These are phyloP conservation scores for Porites lobata DNA, from an alignment of 92 coral and sea anemone species.

Conservation along the genomic window DNA sequence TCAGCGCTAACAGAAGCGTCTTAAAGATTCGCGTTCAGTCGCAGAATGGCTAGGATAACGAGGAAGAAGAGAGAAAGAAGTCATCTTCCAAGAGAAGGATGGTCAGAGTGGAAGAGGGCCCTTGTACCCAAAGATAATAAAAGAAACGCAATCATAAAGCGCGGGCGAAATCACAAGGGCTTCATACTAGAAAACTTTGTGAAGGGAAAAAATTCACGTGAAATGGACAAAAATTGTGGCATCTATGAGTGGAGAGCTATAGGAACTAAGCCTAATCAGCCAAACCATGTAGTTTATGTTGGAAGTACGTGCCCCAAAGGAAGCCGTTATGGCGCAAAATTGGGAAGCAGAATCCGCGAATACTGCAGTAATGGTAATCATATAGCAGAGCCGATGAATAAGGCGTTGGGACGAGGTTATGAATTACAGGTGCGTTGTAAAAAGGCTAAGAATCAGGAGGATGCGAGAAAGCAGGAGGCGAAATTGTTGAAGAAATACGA, in stretches of 20 bases:
- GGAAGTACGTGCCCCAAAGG: conserved; percentile 71
- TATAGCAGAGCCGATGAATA: conserved; percentile 42
- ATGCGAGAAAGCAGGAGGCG: conserved; percentile 19
- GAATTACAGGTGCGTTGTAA: conserved; percentile 76
- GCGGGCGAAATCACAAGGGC: conserved; percentile 20
- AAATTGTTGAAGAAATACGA: conserved; percentile 32
- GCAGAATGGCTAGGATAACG: neutral
- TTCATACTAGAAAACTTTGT: conserved; percentile 16
- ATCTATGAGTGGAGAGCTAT: conserved; percentile 83
- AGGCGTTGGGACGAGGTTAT: conserved; percentile 50
- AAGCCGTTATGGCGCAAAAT: neutral
- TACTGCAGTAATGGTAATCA: conserved; percentile 64
- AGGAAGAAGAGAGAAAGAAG: neutral
- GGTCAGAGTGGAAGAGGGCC: conserved; percentile 58
- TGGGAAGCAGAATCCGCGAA: conserved; percentile 38
- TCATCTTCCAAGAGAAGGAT: conserved; percentile 32
- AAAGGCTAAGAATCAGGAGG: neutral
- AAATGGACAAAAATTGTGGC: conserved; percentile 33
- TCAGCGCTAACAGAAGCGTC: neutral
- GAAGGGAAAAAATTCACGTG: neutral
- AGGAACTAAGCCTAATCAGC: conserved; percentile 14
- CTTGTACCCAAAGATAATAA: conserved; percentile 30
- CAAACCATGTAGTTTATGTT: conserved; percentile 61
- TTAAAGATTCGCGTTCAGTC: neutral
- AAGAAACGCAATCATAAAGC: neutral